Base-by-base conservation (phyloP, 2,113 vertebrate genomes). In the Centrocercus urophasianus region DNA sequence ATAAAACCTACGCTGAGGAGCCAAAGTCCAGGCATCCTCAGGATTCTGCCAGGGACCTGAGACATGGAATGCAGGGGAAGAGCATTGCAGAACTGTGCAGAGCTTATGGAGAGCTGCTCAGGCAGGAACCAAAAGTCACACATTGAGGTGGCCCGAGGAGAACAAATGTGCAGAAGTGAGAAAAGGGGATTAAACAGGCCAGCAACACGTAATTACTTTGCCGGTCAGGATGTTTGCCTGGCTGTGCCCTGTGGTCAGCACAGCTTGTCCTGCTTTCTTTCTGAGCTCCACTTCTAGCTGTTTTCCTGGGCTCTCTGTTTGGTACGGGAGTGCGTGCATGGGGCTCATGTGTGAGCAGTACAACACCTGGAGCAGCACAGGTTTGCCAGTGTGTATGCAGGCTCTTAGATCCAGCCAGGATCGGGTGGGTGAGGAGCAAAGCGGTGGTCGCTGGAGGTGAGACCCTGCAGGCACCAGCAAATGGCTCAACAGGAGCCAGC, bases 351-450 rank as follows among this genome's bases (percentile, higher is more conserved):
- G 43, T 21, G 43, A 38, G 19, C 19, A 10, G 13, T 32, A 40
- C 17, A 27, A 65, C 24, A 22, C 24, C 13, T 20, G 21, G 25
- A 40, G 25, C 0, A 0, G 13, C 2, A n/a, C 11, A 34, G 19
- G 17, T 42, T 13, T 61, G 34, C 65, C 30, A 40, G 7, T 0
- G 3, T 34, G 20, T 4, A 21, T 30, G 27, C 1, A 1, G 36
- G 21, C 24, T 28, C 61, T 50, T 9, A 0, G 1, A 25, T 43
- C 27, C 67, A 43, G 21, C 8, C 1, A 1, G 42, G 24, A 16
- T 42, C 0, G 0, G 27, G 32, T 0, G 0, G 38, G 38, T 0
- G 0, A 32, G 20, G 45, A 48, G 11, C 14, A 8, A 5, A 2
- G 3, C 34, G 17, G 20, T 3, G 30, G 25, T 32, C 6, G 47